Evolutionary conservation across 2,113 vertebrate genomes (phyloP).

Genomic region (Pardalotus punctatus): DNA sequence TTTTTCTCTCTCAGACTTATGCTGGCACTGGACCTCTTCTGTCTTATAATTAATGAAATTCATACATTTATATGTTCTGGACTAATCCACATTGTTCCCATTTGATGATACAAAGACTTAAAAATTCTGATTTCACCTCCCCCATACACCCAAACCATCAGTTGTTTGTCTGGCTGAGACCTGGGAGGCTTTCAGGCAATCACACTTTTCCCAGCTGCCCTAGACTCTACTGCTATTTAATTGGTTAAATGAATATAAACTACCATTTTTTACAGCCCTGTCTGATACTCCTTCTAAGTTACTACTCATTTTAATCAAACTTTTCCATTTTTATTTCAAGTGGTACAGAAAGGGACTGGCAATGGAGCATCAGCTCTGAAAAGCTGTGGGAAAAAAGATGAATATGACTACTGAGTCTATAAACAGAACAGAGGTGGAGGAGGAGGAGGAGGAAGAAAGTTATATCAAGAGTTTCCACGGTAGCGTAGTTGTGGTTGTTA

Average conservation of each 20-base stretch:
- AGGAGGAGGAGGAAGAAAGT: neutral
- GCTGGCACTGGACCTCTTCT: constrained; percentile 3
- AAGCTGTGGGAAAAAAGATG: neutral
- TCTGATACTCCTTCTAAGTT: neutral
- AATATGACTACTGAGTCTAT: neutral
- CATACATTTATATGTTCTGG: neutral
- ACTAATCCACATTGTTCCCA: constrained; percentile 13
- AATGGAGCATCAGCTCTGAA: neutral
- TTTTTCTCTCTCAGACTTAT: constrained; percentile 34
- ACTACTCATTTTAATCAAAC: neutral
- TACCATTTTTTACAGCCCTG: neutral
- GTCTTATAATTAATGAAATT: constrained; percentile 39
- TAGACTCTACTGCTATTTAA: neutral
- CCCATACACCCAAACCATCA: neutral
- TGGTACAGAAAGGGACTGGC: neutral
- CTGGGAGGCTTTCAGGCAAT: neutral
- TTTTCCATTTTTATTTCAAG: neutral
- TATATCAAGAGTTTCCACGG: neutral
- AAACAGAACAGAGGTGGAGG: neutral
- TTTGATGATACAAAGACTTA: neutral
- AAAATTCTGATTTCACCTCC: neutral
- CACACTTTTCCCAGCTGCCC: neutral
- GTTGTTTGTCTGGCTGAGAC: neutral
- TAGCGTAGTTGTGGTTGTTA: neutral
- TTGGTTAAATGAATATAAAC: neutral